Evolutionary conservation across 2,888 invertebrate species (phyloP), one percentile per base, ranked within the genome.

Genomic region (Ennomos quercinarius): DNA sequence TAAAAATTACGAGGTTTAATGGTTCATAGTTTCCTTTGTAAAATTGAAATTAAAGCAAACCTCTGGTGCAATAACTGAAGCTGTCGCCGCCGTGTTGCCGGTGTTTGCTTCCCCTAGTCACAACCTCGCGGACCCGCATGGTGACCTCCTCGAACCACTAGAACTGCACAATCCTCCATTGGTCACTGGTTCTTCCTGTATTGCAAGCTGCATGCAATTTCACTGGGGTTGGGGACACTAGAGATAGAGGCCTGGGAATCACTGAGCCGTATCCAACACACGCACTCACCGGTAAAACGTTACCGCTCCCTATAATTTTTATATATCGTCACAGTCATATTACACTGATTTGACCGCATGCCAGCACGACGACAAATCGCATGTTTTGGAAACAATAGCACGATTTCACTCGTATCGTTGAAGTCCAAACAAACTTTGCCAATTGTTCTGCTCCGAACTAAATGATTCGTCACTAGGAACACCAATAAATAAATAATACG

Each of bases 11-110:
- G 9, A 46, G 17, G 12, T 10, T 27, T 17, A 17, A 52, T 35
- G 40, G 17, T 12, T 55, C 10, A 9, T 12, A 42, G 40, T 38
- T 11, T 42, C 35, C 10, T 36, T 4, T 34, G 10, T 69, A 58
- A 64, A 73, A 27, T 3, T 41, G 41, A 38, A 2, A 37, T 10
- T 17, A 45, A 74, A 73, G 76, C 80, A 65, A 83, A 90, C 89
- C 90, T 90, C 87, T 84, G 87, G 86, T 80, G 87, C 85, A 71
- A 85, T 87, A 78, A 80, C 85, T 80, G 84, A 74, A 66, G 80
- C 81, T 71, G 86, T 81, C 67, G 86, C 77, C 81, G 91, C 91
- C 91, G 91, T 91, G 74, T 87, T 91, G 91, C 76, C 76, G 84
- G 79, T 84, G 76, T 86, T 76, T 68, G 73, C 64, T 72, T 70